Percentiles rank a stretch among this genome's conserved stretches.
Evolutionary conservation across 2,113 vertebrate species (phyloP).

Genomic region (Lamprologus callipterus): DNA sequence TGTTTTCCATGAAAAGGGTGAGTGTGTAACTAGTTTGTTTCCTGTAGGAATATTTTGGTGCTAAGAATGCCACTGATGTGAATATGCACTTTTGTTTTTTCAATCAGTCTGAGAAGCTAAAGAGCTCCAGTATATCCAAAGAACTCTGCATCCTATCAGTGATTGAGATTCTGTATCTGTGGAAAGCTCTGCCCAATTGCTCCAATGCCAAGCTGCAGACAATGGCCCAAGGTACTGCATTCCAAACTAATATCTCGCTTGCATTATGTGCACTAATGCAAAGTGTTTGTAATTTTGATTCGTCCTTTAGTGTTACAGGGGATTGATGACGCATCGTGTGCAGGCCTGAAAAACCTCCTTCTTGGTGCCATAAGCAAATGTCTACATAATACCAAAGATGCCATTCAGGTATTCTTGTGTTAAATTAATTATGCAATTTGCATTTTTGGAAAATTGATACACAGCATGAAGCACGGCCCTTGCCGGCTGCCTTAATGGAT

Average conservation of each 20-base stretch:
- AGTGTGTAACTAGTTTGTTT: neutral
- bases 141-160: slow-evolving; percentile 84
- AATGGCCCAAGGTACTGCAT: slow-evolving; percentile 81
- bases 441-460: neutral
- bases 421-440: neutral
- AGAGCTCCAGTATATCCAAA: slow-evolving; percentile 74
- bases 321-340: slow-evolving; percentile 74
- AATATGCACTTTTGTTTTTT: neutral
- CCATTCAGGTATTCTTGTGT: slow-evolving; percentile 75
- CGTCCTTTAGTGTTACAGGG: slow-evolving; percentile 76
- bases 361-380: slow-evolving; percentile 91
- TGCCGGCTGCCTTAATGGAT: neutral
- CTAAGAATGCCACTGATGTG: neutral
- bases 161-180: slow-evolving; percentile 90
- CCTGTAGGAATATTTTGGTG: neutral
- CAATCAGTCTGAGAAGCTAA: slow-evolving; percentile 80
- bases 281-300: neutral
- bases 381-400: slow-evolving; percentile 84
- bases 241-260: neutral
- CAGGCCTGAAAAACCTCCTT: slow-evolving; percentile 85
- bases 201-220: slow-evolving; percentile 81
- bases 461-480: neutral
- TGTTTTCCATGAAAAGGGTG: slow-evolving; percentile 91
- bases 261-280: no score
- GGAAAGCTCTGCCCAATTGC: slow-evolving; percentile 92